These are phyloP conservation scores for Cardiocondyla obscurior DNA, from an alignment of 1,140 invertebrate species.

Conservation along the genomic window DNA sequence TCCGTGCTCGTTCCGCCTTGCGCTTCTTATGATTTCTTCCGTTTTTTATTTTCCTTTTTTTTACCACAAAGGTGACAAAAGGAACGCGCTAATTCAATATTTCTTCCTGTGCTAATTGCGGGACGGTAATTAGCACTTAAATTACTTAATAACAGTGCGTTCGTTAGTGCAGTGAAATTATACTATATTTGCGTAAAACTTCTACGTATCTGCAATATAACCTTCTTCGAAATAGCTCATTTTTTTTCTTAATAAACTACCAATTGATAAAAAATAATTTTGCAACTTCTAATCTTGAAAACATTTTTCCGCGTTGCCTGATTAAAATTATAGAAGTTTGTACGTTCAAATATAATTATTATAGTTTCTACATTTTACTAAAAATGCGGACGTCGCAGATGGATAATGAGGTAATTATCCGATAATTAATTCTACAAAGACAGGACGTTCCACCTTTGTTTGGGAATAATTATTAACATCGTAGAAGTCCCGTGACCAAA, in stretches of 20 bases:
- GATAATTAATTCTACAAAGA: not conserved
- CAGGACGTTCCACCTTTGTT: not conserved
- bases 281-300: not conserved
- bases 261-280: not conserved
- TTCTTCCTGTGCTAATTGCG: slow-evolving; percentile 42
- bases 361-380: not conserved
- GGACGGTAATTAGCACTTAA: slow-evolving; percentile 16
- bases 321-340: not conserved
- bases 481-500: slow-evolving; percentile 7
- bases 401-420: not conserved
- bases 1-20: not conserved
- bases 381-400: not conserved
- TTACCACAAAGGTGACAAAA: not conserved
- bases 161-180: not conserved
- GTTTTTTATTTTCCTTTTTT: not conserved
- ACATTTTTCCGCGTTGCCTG: not conserved
- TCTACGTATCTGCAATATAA: not conserved
- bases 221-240: not conserved
- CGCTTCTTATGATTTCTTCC: not conserved
- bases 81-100: not conserved
- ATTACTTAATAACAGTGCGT: not conserved
- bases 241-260: not conserved
- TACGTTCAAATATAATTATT: not conserved
- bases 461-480: not conserved
- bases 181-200: not conserved